Base-by-base conservation (phyloP, 2,113 vertebrate genomes). In the Hippopotamus amphibius region DNA sequence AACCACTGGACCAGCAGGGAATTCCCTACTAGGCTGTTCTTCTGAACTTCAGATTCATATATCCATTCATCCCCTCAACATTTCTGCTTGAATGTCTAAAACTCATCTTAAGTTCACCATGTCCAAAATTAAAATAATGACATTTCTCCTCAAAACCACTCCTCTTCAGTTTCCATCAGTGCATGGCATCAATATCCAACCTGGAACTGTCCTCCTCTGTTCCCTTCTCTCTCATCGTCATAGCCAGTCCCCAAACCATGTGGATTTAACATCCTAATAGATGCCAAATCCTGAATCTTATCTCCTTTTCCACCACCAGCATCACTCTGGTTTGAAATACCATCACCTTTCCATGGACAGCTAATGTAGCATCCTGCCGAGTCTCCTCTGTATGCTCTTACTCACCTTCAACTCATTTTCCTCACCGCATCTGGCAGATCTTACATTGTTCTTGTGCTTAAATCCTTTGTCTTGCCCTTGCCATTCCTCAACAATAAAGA, bases 331-430 rank as follows among this genome's bases (percentile, higher is more conserved):
- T 63, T 28, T 28, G 50, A 11, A 41, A 48, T 0, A 3, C 57
- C 17, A 28, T 19, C 4, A 0, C n/a, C 13, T 69, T 16, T 22
- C 17, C 4, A 12, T 24, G 74, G 71, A 50, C 14, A 13, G 59
- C 53, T 33, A 6, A 12, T 6, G 14, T 0, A 37, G 50, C 3
- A 4, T 53, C n/a, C 61, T 1, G 12, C 14, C 21, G 3, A 22
- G 41, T 68, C 30, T 59, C 28, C 50, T 48, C 66, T 46, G 24
- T 6, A 3, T 24, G 19, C 55, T 46, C 55, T 22, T 21, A 6
- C 1, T 53, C 37, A 28, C 48, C 33, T 81, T 41, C n/a, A 24
- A 12, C 14, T 41, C 26, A 2, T 33, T 22, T 17, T 33, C 19
- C 41, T 74, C 33, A 13, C 24, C 2, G 16, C 19, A 22, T 13